Evolutionary conservation across 2,113 vertebrate species (phyloP), one percentile per base, ranked within the genome.

Genomic region (Xenopus laevis): DNA sequence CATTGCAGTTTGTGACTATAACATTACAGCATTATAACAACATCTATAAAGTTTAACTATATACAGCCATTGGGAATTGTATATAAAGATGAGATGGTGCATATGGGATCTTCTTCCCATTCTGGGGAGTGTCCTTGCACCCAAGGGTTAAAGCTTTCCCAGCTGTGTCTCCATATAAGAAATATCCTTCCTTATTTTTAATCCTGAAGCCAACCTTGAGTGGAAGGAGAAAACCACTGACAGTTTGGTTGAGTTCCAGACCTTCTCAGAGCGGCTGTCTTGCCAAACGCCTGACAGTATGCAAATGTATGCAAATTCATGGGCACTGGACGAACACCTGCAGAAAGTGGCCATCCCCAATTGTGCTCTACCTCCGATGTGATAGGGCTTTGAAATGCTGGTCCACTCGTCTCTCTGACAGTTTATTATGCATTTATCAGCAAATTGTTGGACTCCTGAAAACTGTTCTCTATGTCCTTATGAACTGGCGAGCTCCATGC

Each of bases 211-310:
- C 91, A 92, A 93, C 92, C 92, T 93, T 92, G 90, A 92, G 89
- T 88, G 89, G 90, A 91, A 92, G 91, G 91, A 92, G 91, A 93
- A 91, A 90, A 85, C 85, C 88, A 79, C 81, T 92, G 92, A 93
- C 92, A 93, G 91, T 85, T 93, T 91, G 91, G 89, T 83, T 69
- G 83, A 78, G 87, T 77, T 91, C 92, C 92, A 93, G 91, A 87
- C 89, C 91, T 92, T 90, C 87, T 93, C 92, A 89, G 86, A 87
- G 86, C 82, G 74, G 75, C 86, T 86, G 91, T 89, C 90, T 40
- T 89, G 91, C 87, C 88, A 81, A 77, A 85, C 84, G 87, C 85
- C 86, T 92, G 91, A 91, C 91, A 89, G 90, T 81, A 93, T 93
- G 92, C 87, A 93, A 93, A 93, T 93, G 6, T 72, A 93, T 93